Conservation (phyloP, 2,888 invertebrate genomes). For the Griposia aprilina region DNA sequence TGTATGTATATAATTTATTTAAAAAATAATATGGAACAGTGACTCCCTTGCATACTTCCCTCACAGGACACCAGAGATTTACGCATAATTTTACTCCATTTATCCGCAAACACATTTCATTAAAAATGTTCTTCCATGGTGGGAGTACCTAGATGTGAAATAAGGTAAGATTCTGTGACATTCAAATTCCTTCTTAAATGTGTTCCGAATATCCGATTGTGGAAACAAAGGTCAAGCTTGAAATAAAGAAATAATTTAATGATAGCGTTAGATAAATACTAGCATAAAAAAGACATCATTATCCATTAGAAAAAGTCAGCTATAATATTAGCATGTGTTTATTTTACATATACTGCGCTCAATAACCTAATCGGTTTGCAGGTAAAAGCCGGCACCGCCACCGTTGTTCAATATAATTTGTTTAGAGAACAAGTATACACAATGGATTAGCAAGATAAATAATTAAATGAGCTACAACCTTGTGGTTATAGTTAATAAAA, state of each 20-base stretch:
- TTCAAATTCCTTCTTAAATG: background rate
- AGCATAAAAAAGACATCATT: background rate
- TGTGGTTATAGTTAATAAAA: background rate
- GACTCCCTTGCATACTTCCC: background rate
- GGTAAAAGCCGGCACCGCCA: slow-evolving; percentile 1
- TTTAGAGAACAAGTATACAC: slow-evolving; percentile 10
- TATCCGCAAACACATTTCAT: background rate
- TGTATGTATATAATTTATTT: background rate
- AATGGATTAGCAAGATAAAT: background rate
- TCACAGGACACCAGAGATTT: background rate
- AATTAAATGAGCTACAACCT: slow-evolving; percentile 9
- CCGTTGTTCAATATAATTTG: slow-evolving; percentile 18
- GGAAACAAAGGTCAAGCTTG: background rate
- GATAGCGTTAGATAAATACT: background rate
- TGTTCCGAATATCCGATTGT: background rate
- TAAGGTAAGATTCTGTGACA: background rate
- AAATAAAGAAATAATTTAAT: background rate
- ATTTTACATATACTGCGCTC: background rate
- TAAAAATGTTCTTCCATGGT: background rate
- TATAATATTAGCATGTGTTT: background rate
- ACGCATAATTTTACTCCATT: background rate
- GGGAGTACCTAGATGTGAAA: background rate
- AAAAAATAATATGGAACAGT: background rate
- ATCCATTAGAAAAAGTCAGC: background rate
- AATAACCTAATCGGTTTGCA: background rate